phyloP scores from a whole-genome alignment of 2,888 invertebrate species.

The Pristionchus entomophagus region DNA sequence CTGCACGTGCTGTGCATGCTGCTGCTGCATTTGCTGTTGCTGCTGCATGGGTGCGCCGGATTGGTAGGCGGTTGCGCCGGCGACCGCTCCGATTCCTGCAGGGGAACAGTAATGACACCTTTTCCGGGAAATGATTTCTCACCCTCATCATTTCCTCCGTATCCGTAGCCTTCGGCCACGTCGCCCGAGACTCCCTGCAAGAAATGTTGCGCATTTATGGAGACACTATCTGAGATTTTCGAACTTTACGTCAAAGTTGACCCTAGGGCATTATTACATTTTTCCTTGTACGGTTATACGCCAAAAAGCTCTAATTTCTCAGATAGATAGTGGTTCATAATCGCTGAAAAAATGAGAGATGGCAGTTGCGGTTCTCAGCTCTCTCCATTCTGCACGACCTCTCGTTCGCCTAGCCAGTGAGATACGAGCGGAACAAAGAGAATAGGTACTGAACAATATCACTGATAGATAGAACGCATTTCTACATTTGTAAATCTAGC shows the following conservation, averaged over 20 bases:
- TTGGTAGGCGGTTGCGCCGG: slow-evolving; percentile 14
- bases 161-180: slow-evolving; percentile 65
- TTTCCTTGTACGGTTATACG: neutral
- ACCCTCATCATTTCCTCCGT: slow-evolving; percentile 64
- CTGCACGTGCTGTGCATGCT: neutral
- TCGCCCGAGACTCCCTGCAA: slow-evolving; percentile 54
- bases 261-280: too few relatives aligned
- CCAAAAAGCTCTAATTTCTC: too few relatives aligned
- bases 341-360: too few relatives aligned
- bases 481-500: too few relatives aligned
- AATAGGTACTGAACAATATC: neutral
- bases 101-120: neutral
- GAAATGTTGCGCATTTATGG: neutral
- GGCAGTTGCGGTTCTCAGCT: too few relatives aligned
- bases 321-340: too few relatives aligned
- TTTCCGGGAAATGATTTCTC: neutral
- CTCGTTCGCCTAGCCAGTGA: too few relatives aligned
- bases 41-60: slow-evolving; percentile 38
- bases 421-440: neutral
- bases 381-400: too few relatives aligned
- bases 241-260: too few relatives aligned
- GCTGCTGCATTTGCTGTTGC: neutral
- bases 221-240: neutral
- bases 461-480: too few relatives aligned
- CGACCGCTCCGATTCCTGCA: slow-evolving; percentile 44